Conservation (phyloP, 2,888 invertebrate species). For the Cantharis rustica region DNA sequence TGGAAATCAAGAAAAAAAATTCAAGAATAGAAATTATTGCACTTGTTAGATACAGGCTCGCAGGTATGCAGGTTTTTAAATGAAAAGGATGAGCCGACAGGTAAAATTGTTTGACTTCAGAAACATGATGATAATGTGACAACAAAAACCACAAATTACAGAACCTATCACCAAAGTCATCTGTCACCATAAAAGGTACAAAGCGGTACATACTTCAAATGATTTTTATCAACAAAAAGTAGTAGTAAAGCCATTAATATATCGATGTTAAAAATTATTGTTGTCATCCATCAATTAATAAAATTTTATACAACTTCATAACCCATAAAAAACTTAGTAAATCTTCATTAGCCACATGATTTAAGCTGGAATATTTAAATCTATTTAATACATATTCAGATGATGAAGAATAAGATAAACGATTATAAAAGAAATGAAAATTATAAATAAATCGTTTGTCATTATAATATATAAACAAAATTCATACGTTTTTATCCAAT, state of each 20-base stretch:
- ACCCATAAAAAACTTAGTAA: neutral
- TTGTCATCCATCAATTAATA: neutral
- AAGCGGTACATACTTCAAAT: neutral
- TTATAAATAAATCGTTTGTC: neutral
- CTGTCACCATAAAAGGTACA: slow-evolving; percentile 37
- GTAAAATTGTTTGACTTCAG: slow-evolving; percentile 28
- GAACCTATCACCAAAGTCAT: slow-evolving; percentile 34
- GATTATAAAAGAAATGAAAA: neutral
- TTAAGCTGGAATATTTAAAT: neutral
- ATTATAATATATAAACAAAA: neutral
- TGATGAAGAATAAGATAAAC: neutral
- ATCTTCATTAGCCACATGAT: neutral
- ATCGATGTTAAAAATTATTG: neutral
- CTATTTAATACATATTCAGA: neutral
- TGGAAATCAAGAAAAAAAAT: no score
- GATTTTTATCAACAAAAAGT: neutral
- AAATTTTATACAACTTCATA: neutral
- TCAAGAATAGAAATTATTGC: neutral
- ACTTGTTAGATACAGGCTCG: neutral
- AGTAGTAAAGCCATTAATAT: neutral
- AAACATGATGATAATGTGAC: slow-evolving; percentile 39
- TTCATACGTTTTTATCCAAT: neutral
- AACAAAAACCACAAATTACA: slow-evolving; percentile 37
- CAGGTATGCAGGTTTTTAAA: slow-evolving; percentile 6
- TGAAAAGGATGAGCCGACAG: slow-evolving; percentile 20